Conservation (phyloP, 2,888 invertebrate species). For the Polyommatus icarus region DNA sequence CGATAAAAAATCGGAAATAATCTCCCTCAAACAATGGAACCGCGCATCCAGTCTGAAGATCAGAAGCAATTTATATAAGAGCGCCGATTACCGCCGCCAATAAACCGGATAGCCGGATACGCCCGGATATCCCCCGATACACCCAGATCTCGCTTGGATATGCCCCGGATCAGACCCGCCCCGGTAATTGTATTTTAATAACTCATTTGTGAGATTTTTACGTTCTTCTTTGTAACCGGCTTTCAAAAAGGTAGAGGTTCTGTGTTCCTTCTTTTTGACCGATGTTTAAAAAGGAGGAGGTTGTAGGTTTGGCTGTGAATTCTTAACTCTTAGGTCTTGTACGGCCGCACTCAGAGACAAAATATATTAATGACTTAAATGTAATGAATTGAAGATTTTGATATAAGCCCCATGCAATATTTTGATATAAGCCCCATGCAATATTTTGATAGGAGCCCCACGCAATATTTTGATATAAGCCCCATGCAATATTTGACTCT, state of each 20-base stretch:
- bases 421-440: no score
- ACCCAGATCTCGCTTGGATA: neutral
- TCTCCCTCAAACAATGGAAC: slow-evolving; percentile 47
- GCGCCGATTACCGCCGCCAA: slow-evolving; percentile 62
- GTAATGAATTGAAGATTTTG: no score
- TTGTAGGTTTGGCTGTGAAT: no score
- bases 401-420: no score
- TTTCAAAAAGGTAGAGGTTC: neutral
- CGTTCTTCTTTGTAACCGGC: neutral
- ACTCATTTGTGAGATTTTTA: neutral
- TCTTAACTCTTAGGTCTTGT: no score
- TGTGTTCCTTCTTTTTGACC: neutral
- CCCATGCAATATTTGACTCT: no score
- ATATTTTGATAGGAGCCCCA: no score
- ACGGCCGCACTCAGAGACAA: no score
- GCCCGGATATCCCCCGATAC: slow-evolving; percentile 2
- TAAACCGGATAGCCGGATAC: slow-evolving; percentile 15
- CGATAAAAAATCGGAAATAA: neutral
- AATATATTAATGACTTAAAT: no score
- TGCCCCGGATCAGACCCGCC: neutral
- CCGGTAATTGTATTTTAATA: slow-evolving; percentile 13
- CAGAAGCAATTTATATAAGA: slow-evolving; percentile 71
- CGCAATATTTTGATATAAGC: no score
- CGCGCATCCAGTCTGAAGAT: slow-evolving; percentile 49
- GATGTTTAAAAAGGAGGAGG: no score